Evolutionary conservation across 2,113 vertebrate species (phyloP), one percentile per base, ranked within the genome.

Genomic region (Varanus komodoensis): DNA sequence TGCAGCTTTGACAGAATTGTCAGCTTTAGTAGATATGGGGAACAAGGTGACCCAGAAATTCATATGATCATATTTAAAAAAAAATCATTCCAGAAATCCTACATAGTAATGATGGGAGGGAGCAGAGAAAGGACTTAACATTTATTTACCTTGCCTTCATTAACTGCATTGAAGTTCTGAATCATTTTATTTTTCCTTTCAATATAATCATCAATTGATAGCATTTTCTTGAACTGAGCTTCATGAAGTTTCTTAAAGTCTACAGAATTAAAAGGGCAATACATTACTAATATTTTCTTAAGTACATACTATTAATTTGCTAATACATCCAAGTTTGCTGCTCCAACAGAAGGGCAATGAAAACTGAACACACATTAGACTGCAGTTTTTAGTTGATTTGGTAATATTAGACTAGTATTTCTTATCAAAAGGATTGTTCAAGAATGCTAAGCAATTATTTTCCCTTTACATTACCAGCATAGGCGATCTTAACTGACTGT

Each of bases 171-270:
- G 87, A 95, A 94, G 12, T 90, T 96, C 83, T 98, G 97, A 83
- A 97, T 95, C 86, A 96, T 95, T 93, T 97, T 99, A 23, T 94
- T 98, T 95, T 97, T 99, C 86, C 98, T 97, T 87, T 99, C 97
- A 57, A 98, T 29, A 3, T 99, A 99, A 1, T 98, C 97, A 95
- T 98, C 98, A 87, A 99, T 99, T 61, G 99, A 99, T 93, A 99
- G 98, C 98, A 99, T 98, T 96, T 98, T 98, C 93, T 98, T 98
- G 87, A 99, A 99, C 69, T 97, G 97, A 32, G 98, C 98, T 91
- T 99, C 98, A 0, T 99, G 99, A 82, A 99, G 94, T 94, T 98
- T 99, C 93, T 98, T 99, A 87, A 99, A 99, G 93, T 99, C 99
- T 99, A 91, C 92, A 82, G 88, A 11, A 88, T 87, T 73, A 69